Evolutionary conservation across 2,888 invertebrate genomes (phyloP).

Genomic region (Papilio protenor): DNA sequence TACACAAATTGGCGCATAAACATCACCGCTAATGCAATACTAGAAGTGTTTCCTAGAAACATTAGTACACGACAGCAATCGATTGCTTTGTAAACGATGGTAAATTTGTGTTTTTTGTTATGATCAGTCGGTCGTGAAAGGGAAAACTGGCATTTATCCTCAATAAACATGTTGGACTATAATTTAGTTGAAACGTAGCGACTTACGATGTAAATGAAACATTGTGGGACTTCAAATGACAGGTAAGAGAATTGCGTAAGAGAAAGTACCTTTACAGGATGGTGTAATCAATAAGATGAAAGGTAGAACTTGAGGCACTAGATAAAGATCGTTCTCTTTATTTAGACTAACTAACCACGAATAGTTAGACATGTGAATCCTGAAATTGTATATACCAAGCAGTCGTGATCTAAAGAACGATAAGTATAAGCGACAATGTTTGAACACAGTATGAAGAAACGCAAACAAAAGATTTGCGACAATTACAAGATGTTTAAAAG

Average conservation of each 20-base stretch:
- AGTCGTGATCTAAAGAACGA: not conserved
- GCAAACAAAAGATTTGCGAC: constrained; percentile 38
- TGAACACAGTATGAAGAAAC: not conserved
- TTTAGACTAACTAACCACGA: not conserved
- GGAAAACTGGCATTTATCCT: constrained; percentile 32
- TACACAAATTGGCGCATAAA: constrained; percentile 18
- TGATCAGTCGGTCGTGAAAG: constrained; percentile 32
- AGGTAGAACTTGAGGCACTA: not conserved
- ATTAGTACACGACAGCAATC: constrained; percentile 27
- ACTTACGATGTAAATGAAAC: not conserved
- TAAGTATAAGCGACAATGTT: not conserved
- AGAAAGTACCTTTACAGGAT: not conserved
- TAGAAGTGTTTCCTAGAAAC: constrained; percentile 27
- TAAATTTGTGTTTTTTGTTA: constrained; percentile 27
- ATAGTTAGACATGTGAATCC: not conserved
- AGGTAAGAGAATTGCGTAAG: not conserved
- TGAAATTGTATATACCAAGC: not conserved
- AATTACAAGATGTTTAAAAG: constrained; percentile 50
- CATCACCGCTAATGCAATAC: constrained; percentile 17
- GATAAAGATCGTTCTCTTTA: not conserved
- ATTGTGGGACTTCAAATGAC: not conserved
- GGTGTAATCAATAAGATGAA: not conserved
- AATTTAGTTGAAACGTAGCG: constrained; percentile 8
- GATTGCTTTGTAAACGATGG: constrained; percentile 14
- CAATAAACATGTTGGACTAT: constrained; percentile 23